Percentiles rank a stretch among this genome's conserved stretches.
These are phyloP conservation scores for Oriolus oriolus DNA, from an alignment of 2,113 vertebrate genomes.

Conservation along the genomic window DNA sequence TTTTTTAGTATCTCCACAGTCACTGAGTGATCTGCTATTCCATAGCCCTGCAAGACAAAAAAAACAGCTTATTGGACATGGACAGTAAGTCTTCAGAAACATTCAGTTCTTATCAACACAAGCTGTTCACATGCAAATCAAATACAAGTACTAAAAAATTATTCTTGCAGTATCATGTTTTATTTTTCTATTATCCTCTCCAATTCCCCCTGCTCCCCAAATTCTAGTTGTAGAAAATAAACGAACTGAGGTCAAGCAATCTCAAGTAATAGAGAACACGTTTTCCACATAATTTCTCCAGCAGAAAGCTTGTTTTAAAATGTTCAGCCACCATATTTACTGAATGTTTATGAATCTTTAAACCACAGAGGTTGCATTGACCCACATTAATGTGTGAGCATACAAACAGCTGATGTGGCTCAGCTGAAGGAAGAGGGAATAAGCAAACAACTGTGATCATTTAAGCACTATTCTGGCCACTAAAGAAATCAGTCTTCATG, in stretches of 20 bases:
- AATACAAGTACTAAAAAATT: not conserved
- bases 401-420: not conserved
- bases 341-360: not conserved
- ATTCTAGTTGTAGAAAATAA: not conserved
- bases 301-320: not conserved
- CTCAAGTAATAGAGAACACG: not conserved
- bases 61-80: not conserved
- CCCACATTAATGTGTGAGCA: not conserved
- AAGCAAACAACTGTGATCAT: not conserved
- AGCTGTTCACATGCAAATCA: not conserved
- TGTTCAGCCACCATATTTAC: not conserved
- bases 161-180: not conserved
- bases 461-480: not conserved
- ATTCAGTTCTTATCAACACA: not conserved
- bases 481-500: not conserved
- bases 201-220: rapidly evolving
- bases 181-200: not conserved
- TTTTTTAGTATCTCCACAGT: slow-evolving; percentile 82
- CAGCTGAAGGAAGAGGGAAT: not conserved
- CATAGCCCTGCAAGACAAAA: slow-evolving; percentile 77
- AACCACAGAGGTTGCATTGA: not conserved
- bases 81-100: not conserved
- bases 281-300: not conserved
- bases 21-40: slow-evolving; percentile 86
- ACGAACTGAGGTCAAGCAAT: not conserved